These are phyloP conservation scores for Plebejus melissa DNA, from an alignment of 2,888 invertebrate genomes.

Conservation along the genomic window DNA sequence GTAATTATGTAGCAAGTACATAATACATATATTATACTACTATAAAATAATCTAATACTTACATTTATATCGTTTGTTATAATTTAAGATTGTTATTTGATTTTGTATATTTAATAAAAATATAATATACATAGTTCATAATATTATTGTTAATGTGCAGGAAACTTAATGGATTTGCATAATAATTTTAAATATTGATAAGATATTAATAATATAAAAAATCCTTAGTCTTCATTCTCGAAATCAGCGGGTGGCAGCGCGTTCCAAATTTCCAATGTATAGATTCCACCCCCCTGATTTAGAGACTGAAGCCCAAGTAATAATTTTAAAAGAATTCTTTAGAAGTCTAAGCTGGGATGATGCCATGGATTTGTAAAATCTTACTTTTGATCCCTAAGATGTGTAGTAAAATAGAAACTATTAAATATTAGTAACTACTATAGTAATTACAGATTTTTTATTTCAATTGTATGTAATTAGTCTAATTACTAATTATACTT, in stretches of 20 bases:
- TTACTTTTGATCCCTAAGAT: slow-evolving; percentile 1
- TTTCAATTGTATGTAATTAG: background rate
- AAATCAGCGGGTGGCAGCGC: too few relatives aligned
- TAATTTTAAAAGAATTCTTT: background rate
- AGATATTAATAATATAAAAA: background rate
- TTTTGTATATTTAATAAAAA: slow-evolving; percentile 31
- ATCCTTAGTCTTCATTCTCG: too few relatives aligned
- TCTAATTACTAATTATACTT: too few relatives aligned
- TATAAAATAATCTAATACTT: slow-evolving; percentile 31
- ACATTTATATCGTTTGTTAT: slow-evolving; percentile 37
- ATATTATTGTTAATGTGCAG: background rate
- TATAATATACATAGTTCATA: slow-evolving; percentile 8
- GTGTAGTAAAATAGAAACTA: slow-evolving; percentile 24
- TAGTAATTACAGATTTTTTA: background rate
- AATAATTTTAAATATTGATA: background rate
- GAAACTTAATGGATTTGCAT: background rate
- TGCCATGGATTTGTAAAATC: slow-evolving; percentile 24
- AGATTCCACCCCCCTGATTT: too few relatives aligned
- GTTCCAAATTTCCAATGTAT: too few relatives aligned
- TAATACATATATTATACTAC: slow-evolving; percentile 37
- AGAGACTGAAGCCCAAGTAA: background rate
- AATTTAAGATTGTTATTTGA: slow-evolving; percentile 28
- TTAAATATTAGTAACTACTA: background rate
- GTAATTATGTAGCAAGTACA: slow-evolving; percentile 51
- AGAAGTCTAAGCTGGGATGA: background rate